A percentile compares a stretch with the other conserved stretches of the same genome.
These are phyloP conservation scores for Harpalus rufipes DNA, from an alignment of 2,888 invertebrate species.

Conservation along the genomic window DNA sequence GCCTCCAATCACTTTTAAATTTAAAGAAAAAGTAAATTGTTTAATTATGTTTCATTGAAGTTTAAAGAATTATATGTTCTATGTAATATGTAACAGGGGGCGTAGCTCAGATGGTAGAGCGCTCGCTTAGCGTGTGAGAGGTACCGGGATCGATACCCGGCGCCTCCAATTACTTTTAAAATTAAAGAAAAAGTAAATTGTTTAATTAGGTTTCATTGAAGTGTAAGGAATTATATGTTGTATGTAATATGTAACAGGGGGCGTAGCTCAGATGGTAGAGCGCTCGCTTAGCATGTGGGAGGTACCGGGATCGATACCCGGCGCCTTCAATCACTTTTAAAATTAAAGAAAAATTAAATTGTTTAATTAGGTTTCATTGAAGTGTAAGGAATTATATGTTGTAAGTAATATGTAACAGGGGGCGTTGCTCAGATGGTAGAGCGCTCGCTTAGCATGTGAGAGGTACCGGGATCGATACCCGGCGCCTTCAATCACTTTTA, in stretches of 20 bases:
- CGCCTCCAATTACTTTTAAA: slow-evolving; percentile 73
- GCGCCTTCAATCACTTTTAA: slow-evolving; percentile 73
- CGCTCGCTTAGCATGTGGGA: slow-evolving; percentile 81
- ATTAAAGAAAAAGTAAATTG: too few relatives aligned
- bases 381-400: too few relatives aligned
- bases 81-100: slow-evolving; percentile 69
- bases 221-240: too few relatives aligned
- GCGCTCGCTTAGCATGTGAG: slow-evolving; percentile 81
- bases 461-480: slow-evolving; percentile 80
- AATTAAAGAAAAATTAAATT: too few relatives aligned
- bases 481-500: slow-evolving; percentile 74
- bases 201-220: too few relatives aligned
- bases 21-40: too few relatives aligned
- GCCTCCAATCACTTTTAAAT: slow-evolving; percentile 72
- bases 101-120: slow-evolving; percentile 80
- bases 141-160: slow-evolving; percentile 80
- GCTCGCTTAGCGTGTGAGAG: slow-evolving; percentile 81
- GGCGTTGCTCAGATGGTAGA: slow-evolving; percentile 80
- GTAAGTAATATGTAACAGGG: slow-evolving; percentile 61
- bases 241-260: slow-evolving; percentile 67
- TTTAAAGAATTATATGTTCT: too few relatives aligned
- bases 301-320: slow-evolving; percentile 80
- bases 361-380: too few relatives aligned
- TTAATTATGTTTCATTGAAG: too few relatives aligned
- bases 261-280: slow-evolving; percentile 80